Conservation (phyloP, 2,888 invertebrate genomes). For the Agrotis ipsilon region DNA sequence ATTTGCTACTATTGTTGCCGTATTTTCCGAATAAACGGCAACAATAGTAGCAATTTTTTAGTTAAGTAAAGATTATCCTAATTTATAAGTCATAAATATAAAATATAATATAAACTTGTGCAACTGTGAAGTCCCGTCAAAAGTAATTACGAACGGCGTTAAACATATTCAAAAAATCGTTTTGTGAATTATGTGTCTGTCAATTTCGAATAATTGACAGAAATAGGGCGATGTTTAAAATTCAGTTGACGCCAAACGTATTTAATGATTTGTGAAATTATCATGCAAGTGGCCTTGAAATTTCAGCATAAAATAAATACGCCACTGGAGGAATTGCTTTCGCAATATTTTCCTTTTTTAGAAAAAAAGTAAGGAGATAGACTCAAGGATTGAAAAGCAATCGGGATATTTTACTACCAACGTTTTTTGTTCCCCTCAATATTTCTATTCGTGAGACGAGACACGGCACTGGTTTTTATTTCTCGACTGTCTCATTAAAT, state of each 20-base stretch:
- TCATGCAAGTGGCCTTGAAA: neutral
- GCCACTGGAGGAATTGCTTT: neutral
- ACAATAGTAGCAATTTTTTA: neutral
- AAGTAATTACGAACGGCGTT: neutral
- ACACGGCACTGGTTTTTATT: conserved; percentile 10
- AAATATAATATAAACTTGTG: neutral
- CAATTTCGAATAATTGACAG: neutral
- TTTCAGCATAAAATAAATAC: conserved; percentile 7
- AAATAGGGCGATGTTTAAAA: neutral
- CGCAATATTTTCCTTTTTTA: neutral
- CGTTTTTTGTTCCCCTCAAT: conserved; percentile 12
- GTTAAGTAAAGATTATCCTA: neutral
- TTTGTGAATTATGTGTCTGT: neutral
- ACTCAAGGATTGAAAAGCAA: conserved; percentile 26
- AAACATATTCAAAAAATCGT: neutral
- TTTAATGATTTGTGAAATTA: neutral
- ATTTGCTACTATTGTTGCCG: no score
- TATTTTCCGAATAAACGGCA: no score
- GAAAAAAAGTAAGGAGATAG: neutral
- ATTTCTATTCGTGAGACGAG: conserved; percentile 15
- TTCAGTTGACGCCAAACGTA: neutral
- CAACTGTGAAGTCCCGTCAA: neutral
- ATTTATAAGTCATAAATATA: conserved; percentile 13
- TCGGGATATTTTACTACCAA: conserved; percentile 14
- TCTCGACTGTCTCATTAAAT: conserved; percentile 16